Evolutionary conservation across 2,797 vertebrate species (phyloP), one percentile per base, ranked within the genome.

Genomic region (Rhinoraja longicauda): DNA sequence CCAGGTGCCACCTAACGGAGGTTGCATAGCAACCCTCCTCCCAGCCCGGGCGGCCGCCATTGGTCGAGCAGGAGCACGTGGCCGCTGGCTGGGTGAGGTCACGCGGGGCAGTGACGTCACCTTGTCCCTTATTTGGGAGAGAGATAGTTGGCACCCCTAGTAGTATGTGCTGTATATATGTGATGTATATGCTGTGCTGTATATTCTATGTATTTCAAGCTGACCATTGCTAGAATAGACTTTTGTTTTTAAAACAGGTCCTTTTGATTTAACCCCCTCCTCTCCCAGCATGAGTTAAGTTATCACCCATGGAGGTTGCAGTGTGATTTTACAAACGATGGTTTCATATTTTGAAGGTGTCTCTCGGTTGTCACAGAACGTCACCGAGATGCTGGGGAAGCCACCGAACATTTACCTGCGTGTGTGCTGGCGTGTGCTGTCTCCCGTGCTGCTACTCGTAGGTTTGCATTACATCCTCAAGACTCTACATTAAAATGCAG

Each of bases 371-470:
- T 97, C 96, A 12, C 94, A 94, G 93, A 96, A 97, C 93, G 75
- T 97, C 0, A 32, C 94, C 15, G 96, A 96, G 95, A 97, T 97
- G 97, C 96, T 94, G 0, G 96, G 97, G 77, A 95, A 93, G 10
- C 93, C 90, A 75, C 94, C 96, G 0, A 95, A 94, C 84, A 94
- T 97, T 53, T 97, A 96, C 94, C 96, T 97, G 94, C 95, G 84
- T 78, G 1, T 95, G 17, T 97, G 96, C 59, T 97, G 97, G 97
- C 94, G 95, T 0, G 93, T 97, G 8, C 45, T 96, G 57, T 95
- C 94, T 93, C 96, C 97, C 24, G 45, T 94, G 17, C 93, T 97
- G 91, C 93, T 97, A 92, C 94, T 95, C 10, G 97, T 97, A 93
- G 94, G 96, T 93, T 32, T 7, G 15, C 26, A 21, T 88, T 17